These are phyloP conservation scores for Ornithoptera alexandrae DNA, from an alignment of 2,888 invertebrate genomes.

Conservation along the genomic window DNA sequence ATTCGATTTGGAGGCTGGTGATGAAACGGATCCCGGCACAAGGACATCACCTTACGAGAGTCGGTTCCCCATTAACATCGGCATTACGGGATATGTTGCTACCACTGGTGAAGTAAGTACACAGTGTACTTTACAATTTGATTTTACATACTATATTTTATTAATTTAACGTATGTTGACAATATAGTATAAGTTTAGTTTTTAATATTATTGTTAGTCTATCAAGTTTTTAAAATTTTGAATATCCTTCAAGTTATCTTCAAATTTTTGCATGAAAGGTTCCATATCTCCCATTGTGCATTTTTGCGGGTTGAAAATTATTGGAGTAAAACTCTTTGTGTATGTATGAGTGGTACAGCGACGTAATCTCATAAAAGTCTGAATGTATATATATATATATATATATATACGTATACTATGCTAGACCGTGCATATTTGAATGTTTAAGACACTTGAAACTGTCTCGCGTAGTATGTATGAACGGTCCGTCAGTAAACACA, in stretches of 20 bases:
- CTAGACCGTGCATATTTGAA: too few species aligned
- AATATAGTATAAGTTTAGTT: too few species aligned
- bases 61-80: constrained; percentile 96
- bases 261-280: too few species aligned
- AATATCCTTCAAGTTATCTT: too few species aligned
- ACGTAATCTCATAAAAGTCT: background rate
- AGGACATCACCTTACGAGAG: constrained; percentile 94
- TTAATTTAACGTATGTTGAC: background rate
- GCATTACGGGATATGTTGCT: constrained; percentile 96
- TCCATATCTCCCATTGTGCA: too few species aligned
- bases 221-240: too few species aligned
- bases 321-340: too few species aligned
- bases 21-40: constrained; percentile 90
- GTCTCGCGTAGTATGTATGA: background rate
- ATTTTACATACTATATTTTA: background rate
- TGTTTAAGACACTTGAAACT: too few species aligned
- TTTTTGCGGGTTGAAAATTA: too few species aligned
- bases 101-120: constrained; percentile 93
- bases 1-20: constrained; percentile 95
- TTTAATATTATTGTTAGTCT: too few species aligned
- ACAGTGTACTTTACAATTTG: constrained; percentile 31
- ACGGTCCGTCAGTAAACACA: background rate
- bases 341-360: too few species aligned
- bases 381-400: background rate
- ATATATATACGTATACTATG: too few species aligned